A percentile compares a stretch with the other conserved stretches of the same genome.
Evolutionary conservation across 1,140 invertebrate genomes (phyloP).

Genomic region (Rhyzopertha dominica): DNA sequence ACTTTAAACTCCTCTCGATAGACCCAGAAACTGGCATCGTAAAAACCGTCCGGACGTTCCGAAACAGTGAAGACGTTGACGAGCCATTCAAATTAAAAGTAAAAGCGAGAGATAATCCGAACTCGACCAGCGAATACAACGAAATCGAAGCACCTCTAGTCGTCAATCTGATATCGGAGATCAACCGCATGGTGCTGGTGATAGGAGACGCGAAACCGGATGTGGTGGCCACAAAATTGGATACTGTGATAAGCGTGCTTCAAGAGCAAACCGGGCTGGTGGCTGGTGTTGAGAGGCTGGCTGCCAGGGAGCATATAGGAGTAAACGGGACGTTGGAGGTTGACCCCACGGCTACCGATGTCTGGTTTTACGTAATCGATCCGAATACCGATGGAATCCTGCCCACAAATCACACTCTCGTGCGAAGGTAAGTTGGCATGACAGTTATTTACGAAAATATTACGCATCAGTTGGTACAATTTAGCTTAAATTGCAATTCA

Average conservation of each 20-base stretch:
- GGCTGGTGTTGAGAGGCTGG: slow-evolving; percentile 73
- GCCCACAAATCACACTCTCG: slow-evolving; percentile 60
- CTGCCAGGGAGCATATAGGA: slow-evolving; percentile 59
- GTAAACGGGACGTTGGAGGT: slow-evolving; percentile 69
- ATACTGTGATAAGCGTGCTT: slow-evolving; percentile 61
- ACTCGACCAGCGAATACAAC: slow-evolving; percentile 54
- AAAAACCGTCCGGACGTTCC: slow-evolving; percentile 65
- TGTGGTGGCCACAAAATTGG: slow-evolving; percentile 58
- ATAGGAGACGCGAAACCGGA: slow-evolving; percentile 71
- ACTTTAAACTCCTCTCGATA: too few species aligned
- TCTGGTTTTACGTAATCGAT: slow-evolving; percentile 83
- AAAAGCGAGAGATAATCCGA: slow-evolving; percentile 70
- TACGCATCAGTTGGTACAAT: too few species aligned
- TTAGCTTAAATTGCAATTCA: too few species aligned
- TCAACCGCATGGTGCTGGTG: slow-evolving; percentile 71
- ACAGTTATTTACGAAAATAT: too few species aligned
- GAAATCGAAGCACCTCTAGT: slow-evolving; percentile 52
- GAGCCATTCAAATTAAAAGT: slow-evolving; percentile 72
- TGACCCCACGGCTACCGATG: slow-evolving; percentile 70
- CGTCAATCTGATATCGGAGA: slow-evolving; percentile 60
- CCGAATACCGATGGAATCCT: slow-evolving; percentile 71
- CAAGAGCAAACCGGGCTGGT: slow-evolving; percentile 70
- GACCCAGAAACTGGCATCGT: slow-evolving; percentile 69
- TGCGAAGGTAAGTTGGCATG: slow-evolving; percentile 59
- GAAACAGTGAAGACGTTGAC: slow-evolving; percentile 55